Evolutionary conservation across 2,888 invertebrate genomes (phyloP), one percentile per base, ranked within the genome.

Genomic region (Platerodrilus igneus): DNA sequence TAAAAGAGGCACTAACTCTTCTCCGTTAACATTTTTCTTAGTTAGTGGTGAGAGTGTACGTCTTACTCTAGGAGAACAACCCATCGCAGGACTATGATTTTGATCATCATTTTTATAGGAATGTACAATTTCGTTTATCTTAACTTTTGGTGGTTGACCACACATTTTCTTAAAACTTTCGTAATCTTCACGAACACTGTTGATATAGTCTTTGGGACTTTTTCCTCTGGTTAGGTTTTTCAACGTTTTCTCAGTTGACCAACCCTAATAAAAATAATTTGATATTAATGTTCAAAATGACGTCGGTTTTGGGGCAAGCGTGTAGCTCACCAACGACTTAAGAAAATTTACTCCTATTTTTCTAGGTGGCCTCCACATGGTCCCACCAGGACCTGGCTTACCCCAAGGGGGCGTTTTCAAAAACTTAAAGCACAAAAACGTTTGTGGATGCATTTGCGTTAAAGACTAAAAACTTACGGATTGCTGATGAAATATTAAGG

Each of bases 1-100:
- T 48, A 88, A 66, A 31, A 88, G 68, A 2, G 86, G 83, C 37
- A 86, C 87, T 57, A 88, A 70, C 66, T 87, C 87, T 31, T 84
- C 76, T 13, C 86, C 86, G 11, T 81, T 48, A 27, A 43, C 40
- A 16, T 43, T 33, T 26, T 39, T 48, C 16, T 22, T 28, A 11
- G 30, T 25, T 34, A 41, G 37, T 9, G 43, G 45, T 9, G 45
- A 39, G 18, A 48, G 32, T 34, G 14, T 37, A n/a, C n/a, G n/a
- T n/a, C n/a, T n/a, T n/a, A n/a, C n/a, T n/a, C n/a, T n/a, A n/a
- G n/a, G n/a, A n/a, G n/a, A n/a, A n/a, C n/a, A n/a, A n/a, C n/a
- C n/a, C n/a, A 22, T 20, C 2, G 21, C n/a, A 16, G 22, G 15
- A 8, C 8, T 3, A 22, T 22, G 9, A 21, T 20, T 14, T 28